Evolutionary conservation across 2,888 invertebrate genomes (phyloP).

Genomic region (Andrena fulva): DNA sequence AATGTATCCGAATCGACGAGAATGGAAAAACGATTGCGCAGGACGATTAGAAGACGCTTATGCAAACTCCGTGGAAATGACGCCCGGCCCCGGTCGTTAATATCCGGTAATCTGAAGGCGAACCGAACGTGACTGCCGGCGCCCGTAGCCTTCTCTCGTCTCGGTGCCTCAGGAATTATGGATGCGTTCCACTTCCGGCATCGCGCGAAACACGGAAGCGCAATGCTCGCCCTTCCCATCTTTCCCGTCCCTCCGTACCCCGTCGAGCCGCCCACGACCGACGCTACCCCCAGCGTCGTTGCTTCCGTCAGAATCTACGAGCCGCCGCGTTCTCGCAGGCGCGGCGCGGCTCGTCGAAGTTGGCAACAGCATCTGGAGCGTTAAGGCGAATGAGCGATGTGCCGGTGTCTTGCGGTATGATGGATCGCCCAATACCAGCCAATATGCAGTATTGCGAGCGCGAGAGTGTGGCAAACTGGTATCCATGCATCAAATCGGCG

Average conservation of each 20-base stretch:
- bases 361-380: conserved; percentile 77
- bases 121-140: conserved; percentile 52
- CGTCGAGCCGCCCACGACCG: neutral
- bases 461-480: conserved; percentile 77
- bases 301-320: neutral
- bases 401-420: conserved; percentile 78
- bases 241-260: neutral
- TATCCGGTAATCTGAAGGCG: conserved; percentile 63
- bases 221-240: conserved; percentile 26
- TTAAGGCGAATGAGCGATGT: conserved; percentile 80
- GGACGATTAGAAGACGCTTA: conserved; percentile 21
- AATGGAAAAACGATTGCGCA: conserved; percentile 13
- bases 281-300: conserved; percentile 1
- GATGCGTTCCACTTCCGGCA: conserved; percentile 71
- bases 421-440: conserved; percentile 81
- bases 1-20: neutral
- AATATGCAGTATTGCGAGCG: conserved; percentile 79
- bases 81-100: conserved; percentile 57
- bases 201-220: conserved; percentile 63
- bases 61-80: conserved; percentile 19
- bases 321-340: conserved; percentile 3
- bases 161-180: conserved; percentile 64
- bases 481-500: conserved; percentile 78
- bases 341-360: conserved; percentile 66
- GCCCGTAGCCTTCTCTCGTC: conserved; percentile 26